Conservation (phyloP, 2,113 vertebrate genomes). For the Ictidomys tridecemlineatus region DNA sequence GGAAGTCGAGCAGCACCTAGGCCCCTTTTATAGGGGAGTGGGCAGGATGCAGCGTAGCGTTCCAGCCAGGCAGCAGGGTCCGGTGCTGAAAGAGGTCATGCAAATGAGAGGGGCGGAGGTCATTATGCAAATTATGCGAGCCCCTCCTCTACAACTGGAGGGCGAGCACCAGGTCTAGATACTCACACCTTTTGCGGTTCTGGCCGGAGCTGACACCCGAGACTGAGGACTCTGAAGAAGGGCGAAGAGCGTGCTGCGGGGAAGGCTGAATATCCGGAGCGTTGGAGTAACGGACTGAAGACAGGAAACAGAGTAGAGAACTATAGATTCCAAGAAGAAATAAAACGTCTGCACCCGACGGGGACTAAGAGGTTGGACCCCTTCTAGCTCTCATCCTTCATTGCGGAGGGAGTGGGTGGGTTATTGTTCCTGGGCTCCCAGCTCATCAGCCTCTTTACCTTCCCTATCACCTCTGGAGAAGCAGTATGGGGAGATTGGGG, state of each 20-base stretch:
- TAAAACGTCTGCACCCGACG: background rate
- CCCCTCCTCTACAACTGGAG: background rate
- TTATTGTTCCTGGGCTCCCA: fast-evolving
- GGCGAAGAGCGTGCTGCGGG: background rate
- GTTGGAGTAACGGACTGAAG: background rate
- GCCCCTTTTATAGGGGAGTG: constrained; percentile 74
- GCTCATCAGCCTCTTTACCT: background rate
- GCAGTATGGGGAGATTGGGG: too few relatives aligned
- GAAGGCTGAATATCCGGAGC: background rate
- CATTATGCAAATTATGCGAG: constrained; percentile 60
- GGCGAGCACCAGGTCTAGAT: background rate
- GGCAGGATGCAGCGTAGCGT: fast-evolving
- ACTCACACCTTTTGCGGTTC: background rate
- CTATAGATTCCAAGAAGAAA: background rate
- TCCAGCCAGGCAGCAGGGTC: background rate
- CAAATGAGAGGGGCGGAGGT: constrained; percentile 46
- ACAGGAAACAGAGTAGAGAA: background rate
- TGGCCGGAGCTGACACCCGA: background rate
- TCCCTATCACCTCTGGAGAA: background rate
- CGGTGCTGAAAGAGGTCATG: background rate
- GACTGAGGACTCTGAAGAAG: background rate
- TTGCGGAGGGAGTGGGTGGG: too few relatives aligned
- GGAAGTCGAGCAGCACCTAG: background rate
- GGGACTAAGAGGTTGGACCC: background rate
- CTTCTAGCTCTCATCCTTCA: background rate